Evolutionary conservation across 1,140 invertebrate genomes (phyloP), one percentile per base, ranked within the genome.

Genomic region (Zaprionus gabonicus): DNA sequence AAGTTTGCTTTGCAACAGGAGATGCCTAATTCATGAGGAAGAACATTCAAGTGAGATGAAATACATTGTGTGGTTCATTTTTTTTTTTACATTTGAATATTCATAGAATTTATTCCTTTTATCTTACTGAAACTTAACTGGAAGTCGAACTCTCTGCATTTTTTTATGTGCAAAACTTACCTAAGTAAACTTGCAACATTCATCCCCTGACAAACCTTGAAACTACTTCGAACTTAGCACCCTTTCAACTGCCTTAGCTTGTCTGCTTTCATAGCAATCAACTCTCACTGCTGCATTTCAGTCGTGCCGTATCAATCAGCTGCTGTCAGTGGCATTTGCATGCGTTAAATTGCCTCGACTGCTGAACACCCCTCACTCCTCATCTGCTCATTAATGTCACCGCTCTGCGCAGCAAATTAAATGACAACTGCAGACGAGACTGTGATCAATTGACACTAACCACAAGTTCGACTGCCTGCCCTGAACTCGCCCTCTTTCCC

Each of bases 371-470:
- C 73, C 41, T 17, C 68, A 70, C 41, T 17, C 41, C 41, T 17
- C 41, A 46, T 64, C 41, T 55, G 28, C 62, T 68, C 80, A 87
- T 82, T 87, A 80, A 46, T 87, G 68, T 59, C 55, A 51, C 31
- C 20, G 66, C 69, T 44, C 34, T 71, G 72, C 72, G 80, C 62
- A 82, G 80, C 68, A 87, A 87, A 86, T 87, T 82, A 86, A 82
- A 82, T 86, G 82, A 86, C 82, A 86, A 87, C 83, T 87, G 84
- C 83, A 86, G 83, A 87, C 72, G 56, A 44, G 41, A 74, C 82
- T 77, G 76, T 87, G 83, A 87, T 82, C 82, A 87, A 86, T 87
- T 87, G 82, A 87, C 83, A 79, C 76, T 69, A 79, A 73, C 80
- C 83, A 66, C 82, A 63, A 66, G 71, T 62, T 41, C 31, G 17